These are phyloP conservation scores for human (Homo sapiens) DNA, from an alignment of 2,113 vertebrate species.

Conservation along the genomic window DNA sequence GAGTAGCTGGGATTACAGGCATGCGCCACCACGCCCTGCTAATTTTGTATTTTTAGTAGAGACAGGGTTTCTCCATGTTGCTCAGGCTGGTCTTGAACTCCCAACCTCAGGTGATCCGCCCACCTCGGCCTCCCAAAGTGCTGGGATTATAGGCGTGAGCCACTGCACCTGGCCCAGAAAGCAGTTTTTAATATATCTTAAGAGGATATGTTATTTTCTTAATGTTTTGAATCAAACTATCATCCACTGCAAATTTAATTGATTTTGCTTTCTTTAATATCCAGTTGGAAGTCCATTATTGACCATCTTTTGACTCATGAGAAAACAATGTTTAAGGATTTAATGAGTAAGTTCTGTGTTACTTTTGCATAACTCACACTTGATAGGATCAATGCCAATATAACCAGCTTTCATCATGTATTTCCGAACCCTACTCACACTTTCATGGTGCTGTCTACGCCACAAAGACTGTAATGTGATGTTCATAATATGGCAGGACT, in stretches of 20 bases:
- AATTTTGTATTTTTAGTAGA: no score
- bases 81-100: no score
- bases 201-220: neutral
- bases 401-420: neutral
- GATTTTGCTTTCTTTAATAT: slow-evolving; percentile 65
- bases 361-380: neutral
- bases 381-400: neutral
- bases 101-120: no score
- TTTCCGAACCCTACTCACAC: neutral
- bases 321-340: slow-evolving; percentile 99
- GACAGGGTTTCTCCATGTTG: no score
- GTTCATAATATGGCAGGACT: accelerated
- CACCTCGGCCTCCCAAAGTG: no score
- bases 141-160: no score
- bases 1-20: no score
- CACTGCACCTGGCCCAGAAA: neutral
- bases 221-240: neutral
- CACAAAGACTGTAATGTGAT: neutral
- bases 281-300: slow-evolving; percentile 95
- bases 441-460: neutral
- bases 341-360: slow-evolving; percentile 93
- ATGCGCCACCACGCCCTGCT: no score
- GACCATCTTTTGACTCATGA: slow-evolving; percentile 98
- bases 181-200: neutral
- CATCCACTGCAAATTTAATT: slow-evolving; percentile 16